Conservation (phyloP, 2,797 vertebrate genomes). For the Poecilia wingei region DNA sequence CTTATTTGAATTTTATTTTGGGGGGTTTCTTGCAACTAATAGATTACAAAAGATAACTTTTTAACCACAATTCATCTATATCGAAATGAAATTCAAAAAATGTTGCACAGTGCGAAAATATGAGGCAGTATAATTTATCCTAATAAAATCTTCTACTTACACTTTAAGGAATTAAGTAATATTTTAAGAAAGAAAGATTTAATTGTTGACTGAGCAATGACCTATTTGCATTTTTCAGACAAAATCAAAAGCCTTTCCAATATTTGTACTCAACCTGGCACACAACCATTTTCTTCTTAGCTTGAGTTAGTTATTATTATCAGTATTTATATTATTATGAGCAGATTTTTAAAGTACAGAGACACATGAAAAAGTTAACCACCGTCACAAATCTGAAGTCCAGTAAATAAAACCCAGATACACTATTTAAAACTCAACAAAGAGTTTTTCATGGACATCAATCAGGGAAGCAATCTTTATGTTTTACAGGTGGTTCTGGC, state of each 20-base stretch:
- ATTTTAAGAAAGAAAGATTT: not conserved
- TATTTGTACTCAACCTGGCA: not conserved
- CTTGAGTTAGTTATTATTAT: not conserved
- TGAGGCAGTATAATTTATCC: not conserved
- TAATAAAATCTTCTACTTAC: not conserved
- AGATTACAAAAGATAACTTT: not conserved
- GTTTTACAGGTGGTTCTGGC: slow-evolving; percentile 30
- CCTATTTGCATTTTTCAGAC: not conserved
- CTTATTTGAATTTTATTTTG: not conserved
- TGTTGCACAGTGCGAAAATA: not conserved
- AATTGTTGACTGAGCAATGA: not conserved
- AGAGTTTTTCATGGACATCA: slow-evolving; percentile 59
- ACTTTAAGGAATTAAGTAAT: not conserved
- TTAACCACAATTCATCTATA: not conserved
- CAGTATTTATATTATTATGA: not conserved
- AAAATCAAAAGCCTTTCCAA: not conserved
- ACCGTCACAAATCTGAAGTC: slow-evolving; percentile 60
- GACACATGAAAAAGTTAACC: slow-evolving; percentile 53
- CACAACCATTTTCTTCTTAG: not conserved
- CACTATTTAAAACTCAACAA: slow-evolving; percentile 45
- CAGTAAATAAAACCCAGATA: slow-evolving; percentile 52
- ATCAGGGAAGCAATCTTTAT: slow-evolving; percentile 56
- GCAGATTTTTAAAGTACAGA: not conserved
- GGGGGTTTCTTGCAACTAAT: not conserved
- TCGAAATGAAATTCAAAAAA: not conserved